Evolutionary conservation across 2,113 vertebrate genomes (phyloP).

Genomic region (Rhinoptilus africanus): DNA sequence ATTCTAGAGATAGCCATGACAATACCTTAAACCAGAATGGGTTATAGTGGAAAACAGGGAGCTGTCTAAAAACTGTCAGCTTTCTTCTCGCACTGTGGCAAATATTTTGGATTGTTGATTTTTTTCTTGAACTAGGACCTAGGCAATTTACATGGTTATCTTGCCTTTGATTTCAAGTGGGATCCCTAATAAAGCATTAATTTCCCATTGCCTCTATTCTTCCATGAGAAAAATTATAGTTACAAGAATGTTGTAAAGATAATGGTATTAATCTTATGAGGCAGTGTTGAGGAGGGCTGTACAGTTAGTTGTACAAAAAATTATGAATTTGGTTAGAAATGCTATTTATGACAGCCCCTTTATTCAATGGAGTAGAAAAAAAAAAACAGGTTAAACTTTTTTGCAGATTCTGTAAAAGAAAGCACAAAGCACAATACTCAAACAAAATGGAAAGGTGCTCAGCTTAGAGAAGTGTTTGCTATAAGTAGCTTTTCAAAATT

Average conservation of each 20-base stretch:
- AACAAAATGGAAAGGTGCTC: not conserved
- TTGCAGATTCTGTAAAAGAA: not conserved
- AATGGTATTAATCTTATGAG: not conserved
- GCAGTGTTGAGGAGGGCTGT: not conserved
- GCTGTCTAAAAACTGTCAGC: not conserved
- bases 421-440: not conserved
- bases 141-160: not conserved
- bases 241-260: not conserved
- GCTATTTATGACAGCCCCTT: not conserved
- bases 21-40: not conserved
- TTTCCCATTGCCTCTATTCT: not conserved
- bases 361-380: not conserved
- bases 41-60: not conserved
- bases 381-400: not conserved
- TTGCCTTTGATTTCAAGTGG: not conserved
- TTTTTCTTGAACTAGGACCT: not conserved
- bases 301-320: not conserved
- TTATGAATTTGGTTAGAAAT: not conserved
- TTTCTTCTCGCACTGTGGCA: not conserved
- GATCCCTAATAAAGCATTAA: not conserved
- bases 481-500: constrained; percentile 37
- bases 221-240: not conserved
- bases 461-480: constrained; percentile 17
- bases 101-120: not conserved
- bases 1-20: not conserved